Evolutionary conservation across 1,140 invertebrate genomes (phyloP).

Genomic region (Drosophila bifasciata): DNA sequence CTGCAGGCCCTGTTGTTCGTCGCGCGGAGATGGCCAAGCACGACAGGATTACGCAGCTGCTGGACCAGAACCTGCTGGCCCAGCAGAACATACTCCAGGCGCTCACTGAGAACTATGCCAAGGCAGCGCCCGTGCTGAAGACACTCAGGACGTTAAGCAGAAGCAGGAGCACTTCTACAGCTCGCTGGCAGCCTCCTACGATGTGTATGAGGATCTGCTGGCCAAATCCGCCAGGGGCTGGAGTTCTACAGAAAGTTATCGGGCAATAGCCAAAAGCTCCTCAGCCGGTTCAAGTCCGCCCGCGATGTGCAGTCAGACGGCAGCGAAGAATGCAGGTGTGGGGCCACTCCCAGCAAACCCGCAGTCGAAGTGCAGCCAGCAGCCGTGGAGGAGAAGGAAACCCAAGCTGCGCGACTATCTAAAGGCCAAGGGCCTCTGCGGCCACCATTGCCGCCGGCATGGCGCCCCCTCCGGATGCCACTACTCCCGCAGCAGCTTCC

Average conservation of each 20-base stretch:
- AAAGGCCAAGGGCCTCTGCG: slow-evolving; percentile 86
- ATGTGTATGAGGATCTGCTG: slow-evolving; percentile 95
- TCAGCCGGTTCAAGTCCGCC: slow-evolving; percentile 91
- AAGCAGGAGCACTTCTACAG: slow-evolving; percentile 88
- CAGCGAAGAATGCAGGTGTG: slow-evolving; percentile 88
- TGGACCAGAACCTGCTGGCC: slow-evolving; percentile 95
- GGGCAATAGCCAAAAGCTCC: slow-evolving; percentile 91
- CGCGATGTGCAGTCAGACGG: slow-evolving; percentile 95
- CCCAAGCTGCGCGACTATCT: slow-evolving; percentile 95
- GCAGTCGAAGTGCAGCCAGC: slow-evolving; percentile 21
- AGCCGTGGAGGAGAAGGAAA: slow-evolving; percentile 3
- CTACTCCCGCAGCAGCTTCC: slow-evolving; percentile 9
- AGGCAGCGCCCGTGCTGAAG: slow-evolving; percentile 92
- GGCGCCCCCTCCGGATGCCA: slow-evolving; percentile 58
- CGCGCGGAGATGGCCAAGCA: slow-evolving; percentile 96
- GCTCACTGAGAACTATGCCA: slow-evolving; percentile 96
- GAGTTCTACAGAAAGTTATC: slow-evolving; percentile 97
- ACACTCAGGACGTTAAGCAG: slow-evolving; percentile 90
- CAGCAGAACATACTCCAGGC: slow-evolving; percentile 97
- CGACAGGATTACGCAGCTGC: slow-evolving; percentile 88
- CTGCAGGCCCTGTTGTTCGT: slow-evolving; percentile 91
- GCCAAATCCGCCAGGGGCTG: slow-evolving; percentile 92
- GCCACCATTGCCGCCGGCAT: background rate
- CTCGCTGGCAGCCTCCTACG: slow-evolving; percentile 92
- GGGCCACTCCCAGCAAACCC: slow-evolving; percentile 28